phyloP scores from a whole-genome alignment of 2,113 vertebrate genomes.

The Rhinoptilus africanus region DNA sequence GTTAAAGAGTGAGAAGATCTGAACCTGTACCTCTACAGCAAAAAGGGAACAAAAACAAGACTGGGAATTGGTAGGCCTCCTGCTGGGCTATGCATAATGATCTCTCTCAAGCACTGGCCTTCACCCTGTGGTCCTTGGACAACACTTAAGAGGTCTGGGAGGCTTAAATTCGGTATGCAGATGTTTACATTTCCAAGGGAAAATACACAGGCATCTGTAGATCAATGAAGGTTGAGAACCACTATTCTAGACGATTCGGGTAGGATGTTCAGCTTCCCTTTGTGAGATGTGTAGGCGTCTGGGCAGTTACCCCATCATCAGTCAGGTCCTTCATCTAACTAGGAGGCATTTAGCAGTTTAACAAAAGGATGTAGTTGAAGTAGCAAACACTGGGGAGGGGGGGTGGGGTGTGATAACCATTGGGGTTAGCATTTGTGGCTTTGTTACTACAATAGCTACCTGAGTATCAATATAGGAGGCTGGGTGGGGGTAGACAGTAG shows the following conservation, averaged over 20 bases:
- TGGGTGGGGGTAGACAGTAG: neutral
- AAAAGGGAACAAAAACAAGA: neutral
- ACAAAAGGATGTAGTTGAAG: neutral
- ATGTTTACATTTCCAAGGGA: constrained; percentile 20
- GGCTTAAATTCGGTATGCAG: neutral
- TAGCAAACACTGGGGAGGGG: rapidly evolving
- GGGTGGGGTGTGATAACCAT: neutral
- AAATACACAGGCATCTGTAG: neutral
- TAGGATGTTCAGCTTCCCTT: neutral
- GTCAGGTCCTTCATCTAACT: neutral
- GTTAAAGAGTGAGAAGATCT: neutral
- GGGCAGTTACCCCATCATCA: neutral
- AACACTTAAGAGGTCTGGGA: neutral
- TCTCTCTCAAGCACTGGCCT: neutral
- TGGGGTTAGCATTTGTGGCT: neutral
- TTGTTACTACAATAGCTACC: neutral
- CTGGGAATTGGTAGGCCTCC: neutral
- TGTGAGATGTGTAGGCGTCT: neutral
- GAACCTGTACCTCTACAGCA: neutral
- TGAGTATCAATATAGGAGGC: rapidly evolving
- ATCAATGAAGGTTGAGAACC: constrained; percentile 36
- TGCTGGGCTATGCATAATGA: neutral
- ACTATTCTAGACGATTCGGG: neutral
- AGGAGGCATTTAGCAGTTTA: neutral
- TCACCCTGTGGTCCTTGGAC: neutral